Percentiles rank a stretch among this genome's conserved stretches.
These are phyloP conservation scores for Myotis vivesi DNA, from an alignment of 2,797 vertebrate species.

Conservation along the genomic window DNA sequence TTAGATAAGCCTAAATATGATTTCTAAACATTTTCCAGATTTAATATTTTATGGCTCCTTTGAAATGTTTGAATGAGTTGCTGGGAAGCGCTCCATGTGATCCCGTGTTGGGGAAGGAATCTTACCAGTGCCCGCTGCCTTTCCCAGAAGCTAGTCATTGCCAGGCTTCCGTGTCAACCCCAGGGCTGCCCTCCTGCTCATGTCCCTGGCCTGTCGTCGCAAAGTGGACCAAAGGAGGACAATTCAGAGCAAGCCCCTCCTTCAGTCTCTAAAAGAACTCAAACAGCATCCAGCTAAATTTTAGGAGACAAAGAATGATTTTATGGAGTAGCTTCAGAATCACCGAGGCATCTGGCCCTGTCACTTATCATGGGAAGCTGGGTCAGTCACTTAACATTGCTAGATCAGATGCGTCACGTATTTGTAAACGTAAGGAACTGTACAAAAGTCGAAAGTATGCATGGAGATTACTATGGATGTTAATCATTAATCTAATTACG, in stretches of 20 bases:
- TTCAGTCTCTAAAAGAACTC: not conserved
- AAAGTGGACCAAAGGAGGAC: not conserved
- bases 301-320: not conserved
- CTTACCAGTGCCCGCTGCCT: rapidly evolving
- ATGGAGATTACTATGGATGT: not conserved
- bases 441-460: not conserved
- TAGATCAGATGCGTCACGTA: not conserved
- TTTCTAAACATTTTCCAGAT: not conserved
- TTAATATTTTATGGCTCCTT: not conserved
- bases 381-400: not conserved
- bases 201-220: not conserved
- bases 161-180: not conserved
- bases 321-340: not conserved
- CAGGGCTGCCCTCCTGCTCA: not conserved
- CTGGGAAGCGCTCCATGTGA: not conserved
- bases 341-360: not conserved
- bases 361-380: not conserved
- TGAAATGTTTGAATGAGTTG: not conserved
- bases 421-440: slow-evolving; percentile 16
- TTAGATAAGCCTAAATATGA: not conserved
- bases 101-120: not conserved
- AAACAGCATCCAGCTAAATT: not conserved
- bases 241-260: not conserved
- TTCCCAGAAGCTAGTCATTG: not conserved
- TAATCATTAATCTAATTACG: slow-evolving; percentile 12